Percentiles rank a stretch among this genome's conserved stretches.
phyloP scores from a whole-genome alignment of 2,888 invertebrate species.

The Peribatodes rhomboidaria region DNA sequence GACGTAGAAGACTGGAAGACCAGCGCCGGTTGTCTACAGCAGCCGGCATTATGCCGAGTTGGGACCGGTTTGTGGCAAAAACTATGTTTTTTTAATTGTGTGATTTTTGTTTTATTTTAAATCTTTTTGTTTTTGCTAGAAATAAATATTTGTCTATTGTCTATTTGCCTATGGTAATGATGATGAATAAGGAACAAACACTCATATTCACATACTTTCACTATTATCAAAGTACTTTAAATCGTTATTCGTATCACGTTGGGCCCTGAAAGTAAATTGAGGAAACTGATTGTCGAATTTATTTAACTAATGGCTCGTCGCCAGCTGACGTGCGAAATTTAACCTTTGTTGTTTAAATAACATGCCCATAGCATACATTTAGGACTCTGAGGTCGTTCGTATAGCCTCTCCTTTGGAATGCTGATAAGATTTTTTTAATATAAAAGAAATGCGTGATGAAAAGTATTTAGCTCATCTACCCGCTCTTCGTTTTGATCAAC shows the following conservation, averaged over 20 bases:
- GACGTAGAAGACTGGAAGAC: too few relatives aligned
- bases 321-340: conserved; percentile 16
- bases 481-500: too few relatives aligned
- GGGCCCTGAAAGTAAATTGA: conserved; percentile 1
- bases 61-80: too few relatives aligned
- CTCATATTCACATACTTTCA: not conserved
- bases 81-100: too few relatives aligned
- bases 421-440: not conserved
- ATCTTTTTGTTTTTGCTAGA: too few relatives aligned
- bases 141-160: too few relatives aligned
- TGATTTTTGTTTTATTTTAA: too few relatives aligned
- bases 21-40: too few relatives aligned
- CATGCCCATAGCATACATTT: conserved; percentile 6
- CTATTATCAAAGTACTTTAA: not conserved
- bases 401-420: conserved; percentile 4
- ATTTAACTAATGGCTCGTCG: conserved; percentile 15
- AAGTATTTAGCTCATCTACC: too few relatives aligned
- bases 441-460: not conserved
- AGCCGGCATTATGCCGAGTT: too few relatives aligned
- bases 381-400: conserved; percentile 1
- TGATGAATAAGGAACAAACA: not conserved
- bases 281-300: conserved; percentile 19
- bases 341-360: conserved; percentile 5
- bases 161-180: too few relatives aligned
- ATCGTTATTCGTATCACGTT: not conserved